These are phyloP conservation scores for Scleropages formosus DNA, from an alignment of 2,797 vertebrate genomes.

Conservation along the genomic window DNA sequence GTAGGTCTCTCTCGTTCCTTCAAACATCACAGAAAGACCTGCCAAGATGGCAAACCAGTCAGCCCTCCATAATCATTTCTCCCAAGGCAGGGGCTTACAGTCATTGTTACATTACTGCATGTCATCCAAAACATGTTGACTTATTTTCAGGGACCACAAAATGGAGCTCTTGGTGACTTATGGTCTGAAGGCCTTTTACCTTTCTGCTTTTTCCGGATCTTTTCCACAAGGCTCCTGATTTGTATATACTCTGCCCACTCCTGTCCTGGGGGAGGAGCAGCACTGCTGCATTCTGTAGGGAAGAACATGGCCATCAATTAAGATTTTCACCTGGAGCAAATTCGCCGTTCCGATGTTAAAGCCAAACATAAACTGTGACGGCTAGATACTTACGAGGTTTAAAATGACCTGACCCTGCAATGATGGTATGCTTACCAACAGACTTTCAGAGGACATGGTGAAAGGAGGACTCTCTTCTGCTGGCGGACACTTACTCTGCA, in stretches of 20 bases:
- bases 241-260: slow-evolving; percentile 98
- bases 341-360: too few species aligned
- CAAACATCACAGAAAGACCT: slow-evolving; percentile 89
- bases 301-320: too few species aligned
- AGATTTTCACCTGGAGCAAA: not conserved
- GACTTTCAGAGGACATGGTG: not conserved
- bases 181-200: slow-evolving; percentile 61
- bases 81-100: not conserved
- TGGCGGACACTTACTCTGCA: slow-evolving; percentile 77
- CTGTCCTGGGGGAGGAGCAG: slow-evolving; percentile 83
- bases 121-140: too few species aligned
- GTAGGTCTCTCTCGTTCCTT: slow-evolving; percentile 88
- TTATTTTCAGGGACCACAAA: not conserved
- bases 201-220: slow-evolving; percentile 96
- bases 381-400: not conserved
- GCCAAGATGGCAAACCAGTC: slow-evolving; percentile 13
- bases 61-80: not conserved
- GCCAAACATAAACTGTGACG: not conserved
- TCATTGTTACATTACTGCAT: not conserved
- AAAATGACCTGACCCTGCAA: not conserved
- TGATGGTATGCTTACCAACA: too few species aligned
- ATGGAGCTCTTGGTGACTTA: too few species aligned
- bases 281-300: slow-evolving; percentile 86
- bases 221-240: slow-evolving; percentile 88
- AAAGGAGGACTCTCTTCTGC: not conserved